phyloP scores from a whole-genome alignment of 1,140 invertebrate species.

The Caenorhabditis elegans region WBcel235 BX284602.5:11210501-11211000 shows the following conservation, averaged over 20 bases:
- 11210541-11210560: neutral
- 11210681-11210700: constrained; percentile 34
- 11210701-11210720: constrained; percentile 33
- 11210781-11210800: constrained; percentile 38
- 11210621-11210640: constrained; percentile 6
- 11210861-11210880: constrained; percentile 30
- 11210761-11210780: constrained; percentile 47
- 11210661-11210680: constrained; percentile 17
- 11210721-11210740: constrained; percentile 28
- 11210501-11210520: neutral
- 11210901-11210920: constrained; percentile 36
- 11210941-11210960: constrained; percentile 41
- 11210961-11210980: neutral
- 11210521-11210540: neutral
- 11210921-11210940: too few relatives aligned
- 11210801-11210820: constrained; percentile 42
- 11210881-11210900: constrained; percentile 46
- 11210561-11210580: neutral
- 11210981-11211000: neutral
- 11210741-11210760: constrained; percentile 46
- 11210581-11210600: neutral
- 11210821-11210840: constrained; percentile 39
- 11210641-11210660: constrained; percentile 49
- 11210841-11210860: neutral
- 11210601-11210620: neutral